Evolutionary conservation across 1,140 invertebrate species (phyloP), one percentile per base, ranked within the genome.

Genomic region (Leptinotarsa lineolata): DNA sequence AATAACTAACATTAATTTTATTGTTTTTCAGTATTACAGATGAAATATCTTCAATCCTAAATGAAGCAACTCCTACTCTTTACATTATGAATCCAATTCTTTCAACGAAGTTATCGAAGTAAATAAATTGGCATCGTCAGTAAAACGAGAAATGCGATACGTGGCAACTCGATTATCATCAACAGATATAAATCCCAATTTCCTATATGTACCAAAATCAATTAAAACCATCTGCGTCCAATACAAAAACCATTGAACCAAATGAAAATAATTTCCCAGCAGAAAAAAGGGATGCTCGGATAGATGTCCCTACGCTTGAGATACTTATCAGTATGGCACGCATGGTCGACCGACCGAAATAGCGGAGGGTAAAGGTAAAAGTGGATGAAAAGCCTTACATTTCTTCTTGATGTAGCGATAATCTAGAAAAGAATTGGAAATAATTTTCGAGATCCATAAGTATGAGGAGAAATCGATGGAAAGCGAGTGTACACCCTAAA

Each of bases 401-500:
- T 48, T 44, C 45, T 44, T n/a, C 44, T 48, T 48, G 30, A 48
- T 48, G 39, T 20, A 21, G 20, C 45, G 66, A 46, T 68, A 68
- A 68, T 68, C 66, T 11, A 44, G 45, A 22, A 12, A 21, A 45
- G 45, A 68, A 68, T 68, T 46, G 66, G 45, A 68, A 48, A 68
- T 68, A 68, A 68, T 68, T 68, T 68, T 48, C 45, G 11, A 68
- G n/a, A 46, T 68, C 66, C 45, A 48, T 68, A 68, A 68, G 48
- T 45, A 48, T 20, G 45, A 21, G 18, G 45, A 18, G 20, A 68
- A 46, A 18, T 54, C 16, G 48, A n/a, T 18, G 48, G 48, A 54
- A 54, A 39, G 21, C 16, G 24, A 18, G 15, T 39, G 24, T 22
- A 24, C 39, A 22, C 63, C 18, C 63, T 6, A 22, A 3, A 65